Evolutionary conservation across 2,113 vertebrate species (phyloP).

Genomic region (Sylvietta virens): DNA sequence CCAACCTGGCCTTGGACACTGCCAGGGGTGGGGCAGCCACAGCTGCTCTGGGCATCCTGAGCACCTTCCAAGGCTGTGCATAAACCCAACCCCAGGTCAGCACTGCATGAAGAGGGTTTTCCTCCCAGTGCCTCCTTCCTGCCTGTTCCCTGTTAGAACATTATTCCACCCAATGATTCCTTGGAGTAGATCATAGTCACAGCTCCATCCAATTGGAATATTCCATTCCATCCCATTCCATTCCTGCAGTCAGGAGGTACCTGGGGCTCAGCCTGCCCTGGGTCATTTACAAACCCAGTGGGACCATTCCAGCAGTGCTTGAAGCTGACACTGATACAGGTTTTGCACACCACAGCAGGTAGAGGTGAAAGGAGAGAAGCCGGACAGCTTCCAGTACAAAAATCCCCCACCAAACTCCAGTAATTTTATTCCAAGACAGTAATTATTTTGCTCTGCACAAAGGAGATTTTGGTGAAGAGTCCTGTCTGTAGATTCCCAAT

Average conservation of each 20-base stretch:
- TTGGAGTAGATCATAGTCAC: background rate
- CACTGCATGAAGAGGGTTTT: background rate
- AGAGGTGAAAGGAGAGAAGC: background rate
- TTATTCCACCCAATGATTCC: background rate
- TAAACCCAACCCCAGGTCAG: background rate
- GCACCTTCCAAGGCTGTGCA: fast-evolving
- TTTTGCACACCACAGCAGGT: background rate
- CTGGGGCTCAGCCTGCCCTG: background rate
- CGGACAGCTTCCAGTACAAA: background rate
- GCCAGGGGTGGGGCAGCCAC: background rate
- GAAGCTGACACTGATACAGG: fast-evolving
- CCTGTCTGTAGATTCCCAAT: background rate
- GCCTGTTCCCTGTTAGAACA: fast-evolving
- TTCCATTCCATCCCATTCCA: background rate
- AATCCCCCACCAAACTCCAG: background rate
- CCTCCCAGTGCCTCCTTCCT: background rate
- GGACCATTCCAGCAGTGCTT: background rate
- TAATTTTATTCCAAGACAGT: background rate
- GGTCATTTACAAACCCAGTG: background rate
- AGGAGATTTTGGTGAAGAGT: background rate
- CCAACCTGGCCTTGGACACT: background rate
- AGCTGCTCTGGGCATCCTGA: background rate
- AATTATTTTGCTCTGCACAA: background rate
- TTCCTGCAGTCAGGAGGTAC: background rate
- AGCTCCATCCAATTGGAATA: background rate